Evolutionary conservation across 1,140 invertebrate species (phyloP).

Genomic region (Sesamia nonagrioides): DNA sequence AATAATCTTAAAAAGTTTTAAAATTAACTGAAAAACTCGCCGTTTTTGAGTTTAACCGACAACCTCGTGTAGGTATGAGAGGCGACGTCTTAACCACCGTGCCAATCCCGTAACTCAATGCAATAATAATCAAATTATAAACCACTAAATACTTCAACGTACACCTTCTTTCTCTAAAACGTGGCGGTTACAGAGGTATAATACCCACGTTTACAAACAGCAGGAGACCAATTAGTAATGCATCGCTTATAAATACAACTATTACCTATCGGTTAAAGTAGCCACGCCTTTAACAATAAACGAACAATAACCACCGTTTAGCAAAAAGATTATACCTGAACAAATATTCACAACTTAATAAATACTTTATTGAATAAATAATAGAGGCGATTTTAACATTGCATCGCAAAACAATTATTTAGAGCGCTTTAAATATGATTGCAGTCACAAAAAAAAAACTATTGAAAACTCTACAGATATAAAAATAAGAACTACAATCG

Average conservation of each 20-base stretch:
- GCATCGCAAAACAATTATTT: background rate
- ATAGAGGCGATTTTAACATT: background rate
- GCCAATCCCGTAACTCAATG: background rate
- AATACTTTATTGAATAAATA: background rate
- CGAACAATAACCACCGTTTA: conserved; percentile 57
- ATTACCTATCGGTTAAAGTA: conserved; percentile 59
- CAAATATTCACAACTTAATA: background rate
- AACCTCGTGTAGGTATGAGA: no score
- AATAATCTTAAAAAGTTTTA: no score
- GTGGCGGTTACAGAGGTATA: background rate
- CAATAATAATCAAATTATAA: background rate
- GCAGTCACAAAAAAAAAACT: background rate
- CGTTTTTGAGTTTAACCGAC: no score
- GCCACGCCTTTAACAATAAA: conserved; percentile 64
- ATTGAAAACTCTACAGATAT: background rate
- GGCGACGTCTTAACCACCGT: no score
- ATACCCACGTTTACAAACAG: background rate
- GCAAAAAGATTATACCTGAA: conserved; percentile 54
- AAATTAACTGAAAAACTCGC: no score
- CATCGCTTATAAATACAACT: conserved; percentile 23
- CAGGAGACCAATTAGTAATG: conserved; percentile 35
- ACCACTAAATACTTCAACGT: background rate
- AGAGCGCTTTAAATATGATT: conserved; percentile 1
- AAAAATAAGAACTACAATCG: conserved; percentile 17
- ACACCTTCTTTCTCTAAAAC: no score